These are phyloP conservation scores for Tamandua tetradactyla DNA, from an alignment of 2,797 vertebrate genomes.

Conservation along the genomic window DNA sequence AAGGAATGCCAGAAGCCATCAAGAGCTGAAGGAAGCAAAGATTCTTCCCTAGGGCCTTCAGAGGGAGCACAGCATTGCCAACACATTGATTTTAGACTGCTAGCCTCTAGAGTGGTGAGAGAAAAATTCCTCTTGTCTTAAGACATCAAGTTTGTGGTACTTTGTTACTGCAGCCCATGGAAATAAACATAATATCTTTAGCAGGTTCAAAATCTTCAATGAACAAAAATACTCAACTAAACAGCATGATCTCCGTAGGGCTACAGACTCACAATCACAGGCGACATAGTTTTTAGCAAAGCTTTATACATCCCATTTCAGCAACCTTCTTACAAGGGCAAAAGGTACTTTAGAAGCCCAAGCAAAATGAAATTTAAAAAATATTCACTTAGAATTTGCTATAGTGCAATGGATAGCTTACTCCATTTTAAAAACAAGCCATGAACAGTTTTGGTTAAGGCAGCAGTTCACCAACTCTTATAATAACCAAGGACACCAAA, in stretches of 20 bases:
- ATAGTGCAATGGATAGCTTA: not conserved
- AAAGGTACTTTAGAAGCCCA: not conserved
- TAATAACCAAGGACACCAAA: constrained; percentile 41
- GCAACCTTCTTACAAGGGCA: not conserved
- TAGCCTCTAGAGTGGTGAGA: too few relatives aligned
- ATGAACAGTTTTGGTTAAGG: not conserved
- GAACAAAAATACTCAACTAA: constrained; percentile 6
- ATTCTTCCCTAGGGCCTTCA: too few relatives aligned
- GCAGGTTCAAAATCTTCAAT: not conserved
- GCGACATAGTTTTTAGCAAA: not conserved
- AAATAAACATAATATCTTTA: not conserved
- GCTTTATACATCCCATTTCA: not conserved
- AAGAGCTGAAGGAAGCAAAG: too few relatives aligned
- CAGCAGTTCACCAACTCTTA: constrained; percentile 27
- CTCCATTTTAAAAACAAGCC: constrained; percentile 4
- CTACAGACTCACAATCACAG: not conserved
- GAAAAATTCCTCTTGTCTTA: too few relatives aligned
- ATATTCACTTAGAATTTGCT: not conserved
- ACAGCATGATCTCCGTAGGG: not conserved
- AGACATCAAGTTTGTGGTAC: too few relatives aligned
- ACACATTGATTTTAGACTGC: too few relatives aligned
- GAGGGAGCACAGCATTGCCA: too few relatives aligned
- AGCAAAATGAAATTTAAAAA: constrained; percentile 23
- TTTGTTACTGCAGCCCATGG: not conserved
- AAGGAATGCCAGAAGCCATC: too few relatives aligned